Conservation (phyloP, 2,888 invertebrate genomes). For the Netelia inedita region DNA sequence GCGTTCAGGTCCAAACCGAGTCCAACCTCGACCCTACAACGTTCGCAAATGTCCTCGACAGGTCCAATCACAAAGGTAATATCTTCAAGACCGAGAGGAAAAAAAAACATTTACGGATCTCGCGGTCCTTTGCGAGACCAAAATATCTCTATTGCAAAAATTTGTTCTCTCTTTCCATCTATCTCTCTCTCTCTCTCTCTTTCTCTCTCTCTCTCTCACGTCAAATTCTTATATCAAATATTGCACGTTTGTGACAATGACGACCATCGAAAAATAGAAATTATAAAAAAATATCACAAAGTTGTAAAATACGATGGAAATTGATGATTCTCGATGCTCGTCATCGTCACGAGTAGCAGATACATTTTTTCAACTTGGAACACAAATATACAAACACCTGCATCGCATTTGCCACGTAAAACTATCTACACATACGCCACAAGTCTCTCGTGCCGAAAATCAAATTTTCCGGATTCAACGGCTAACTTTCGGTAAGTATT, state of each 20-base stretch:
- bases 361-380: slow-evolving; percentile 32
- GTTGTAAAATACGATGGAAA: slow-evolving; percentile 19
- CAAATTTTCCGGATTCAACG: slow-evolving; percentile 57
- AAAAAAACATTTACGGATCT: slow-evolving; percentile 50
- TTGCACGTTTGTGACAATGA: slow-evolving; percentile 49
- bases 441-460: slow-evolving; percentile 56
- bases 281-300: slow-evolving; percentile 16
- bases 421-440: slow-evolving; percentile 66
- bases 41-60: slow-evolving; percentile 88
- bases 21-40: slow-evolving; percentile 90
- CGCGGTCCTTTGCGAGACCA: slow-evolving; percentile 54
- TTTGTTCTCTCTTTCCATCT: slow-evolving; percentile 25
- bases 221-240: slow-evolving; percentile 60
- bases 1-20: slow-evolving; percentile 98
- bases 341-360: slow-evolving; percentile 54
- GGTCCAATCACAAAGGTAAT: slow-evolving; percentile 98
- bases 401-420: slow-evolving; percentile 70
- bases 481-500: slow-evolving; percentile 60
- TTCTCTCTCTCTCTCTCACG: slow-evolving; percentile 30
- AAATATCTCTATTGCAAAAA: slow-evolving; percentile 35
- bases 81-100: slow-evolving; percentile 58
- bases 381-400: slow-evolving; percentile 62
- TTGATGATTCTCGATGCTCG: slow-evolving; percentile 35
- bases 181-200: slow-evolving; percentile 5
- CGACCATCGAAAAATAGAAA: slow-evolving; percentile 17